These are phyloP conservation scores for Gadus macrocephalus DNA, from an alignment of 2,113 vertebrate species.

Conservation along the genomic window DNA sequence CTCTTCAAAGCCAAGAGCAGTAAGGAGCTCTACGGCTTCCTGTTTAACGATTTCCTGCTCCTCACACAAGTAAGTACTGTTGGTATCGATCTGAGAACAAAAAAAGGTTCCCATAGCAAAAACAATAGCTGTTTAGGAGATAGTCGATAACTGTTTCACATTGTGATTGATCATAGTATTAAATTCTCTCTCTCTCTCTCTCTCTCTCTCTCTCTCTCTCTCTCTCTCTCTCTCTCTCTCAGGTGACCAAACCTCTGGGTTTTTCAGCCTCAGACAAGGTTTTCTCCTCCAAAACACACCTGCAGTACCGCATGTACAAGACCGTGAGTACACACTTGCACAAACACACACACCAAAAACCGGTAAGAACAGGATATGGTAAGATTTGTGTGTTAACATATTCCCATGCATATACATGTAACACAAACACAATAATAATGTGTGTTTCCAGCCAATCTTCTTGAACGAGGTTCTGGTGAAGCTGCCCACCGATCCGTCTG, in stretches of 20 bases:
- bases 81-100: no score
- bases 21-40: constrained; percentile 97
- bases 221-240: constrained; percentile 23
- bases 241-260: constrained; percentile 91
- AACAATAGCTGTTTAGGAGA: no score
- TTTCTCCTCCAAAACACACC: constrained; percentile 95
- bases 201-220: not conserved
- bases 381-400: not conserved
- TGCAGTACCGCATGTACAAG: constrained; percentile 99
- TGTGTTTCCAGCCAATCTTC: constrained; percentile 87
- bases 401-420: not conserved
- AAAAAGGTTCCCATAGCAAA: no score
- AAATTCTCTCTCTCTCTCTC: no score
- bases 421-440: not conserved
- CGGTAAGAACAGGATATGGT: not conserved
- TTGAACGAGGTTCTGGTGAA: constrained; percentile 97
- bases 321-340: constrained; percentile 74
- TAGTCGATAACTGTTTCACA: no score
- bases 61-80: constrained; percentile 80
- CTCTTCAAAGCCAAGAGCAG: constrained; percentile 99
- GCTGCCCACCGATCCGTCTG: constrained; percentile 95
- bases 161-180: no score
- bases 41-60: constrained; percentile 99
- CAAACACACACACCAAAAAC: not conserved
- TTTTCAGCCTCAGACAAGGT: constrained; percentile 90